Evolutionary conservation across 2,113 vertebrate species (phyloP).

Genomic region (Corythaeola cristata): DNA sequence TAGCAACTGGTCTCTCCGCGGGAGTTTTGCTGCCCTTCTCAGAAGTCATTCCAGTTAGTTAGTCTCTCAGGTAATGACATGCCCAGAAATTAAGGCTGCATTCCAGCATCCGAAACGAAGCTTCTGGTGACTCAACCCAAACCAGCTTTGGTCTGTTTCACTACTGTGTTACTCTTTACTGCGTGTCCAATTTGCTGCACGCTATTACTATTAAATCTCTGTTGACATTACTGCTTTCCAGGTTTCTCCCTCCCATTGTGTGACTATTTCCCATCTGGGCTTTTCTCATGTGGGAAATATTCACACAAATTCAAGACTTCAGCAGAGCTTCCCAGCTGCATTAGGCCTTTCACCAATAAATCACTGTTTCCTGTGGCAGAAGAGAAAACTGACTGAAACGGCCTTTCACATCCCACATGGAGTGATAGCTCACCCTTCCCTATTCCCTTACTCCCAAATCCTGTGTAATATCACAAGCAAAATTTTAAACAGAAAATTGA

Average conservation of each 20-base stretch:
- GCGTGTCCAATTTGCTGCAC: conserved; percentile 30
- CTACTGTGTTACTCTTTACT: conserved; percentile 32
- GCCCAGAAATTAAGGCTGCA: conserved; percentile 48
- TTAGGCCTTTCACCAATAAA: conserved; percentile 55
- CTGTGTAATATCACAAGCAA: conserved; percentile 25
- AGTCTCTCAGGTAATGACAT: conserved; percentile 34
- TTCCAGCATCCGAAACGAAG: neutral
- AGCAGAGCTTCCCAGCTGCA: conserved; percentile 54
- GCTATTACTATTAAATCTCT: conserved; percentile 47
- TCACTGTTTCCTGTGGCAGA: conserved; percentile 57
- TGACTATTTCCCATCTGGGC: conserved; percentile 60
- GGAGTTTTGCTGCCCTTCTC: neutral
- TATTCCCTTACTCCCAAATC: conserved; percentile 33
- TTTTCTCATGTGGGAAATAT: conserved; percentile 61
- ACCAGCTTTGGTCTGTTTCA: neutral
- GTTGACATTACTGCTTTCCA: conserved; percentile 46
- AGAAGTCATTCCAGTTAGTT: conserved; percentile 9
- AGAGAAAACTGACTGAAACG: neutral
- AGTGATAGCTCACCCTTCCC: conserved; percentile 7
- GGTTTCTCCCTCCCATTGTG: conserved; percentile 48
- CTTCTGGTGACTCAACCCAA: conserved; percentile 29
- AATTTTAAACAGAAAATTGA: conserved; percentile 13
- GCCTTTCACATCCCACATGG: conserved; percentile 42
- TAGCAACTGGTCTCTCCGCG: neutral
- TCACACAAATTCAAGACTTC: conserved; percentile 51